Conservation (phyloP, 1,140 invertebrate species). For the Drosophila rufa region DNA sequence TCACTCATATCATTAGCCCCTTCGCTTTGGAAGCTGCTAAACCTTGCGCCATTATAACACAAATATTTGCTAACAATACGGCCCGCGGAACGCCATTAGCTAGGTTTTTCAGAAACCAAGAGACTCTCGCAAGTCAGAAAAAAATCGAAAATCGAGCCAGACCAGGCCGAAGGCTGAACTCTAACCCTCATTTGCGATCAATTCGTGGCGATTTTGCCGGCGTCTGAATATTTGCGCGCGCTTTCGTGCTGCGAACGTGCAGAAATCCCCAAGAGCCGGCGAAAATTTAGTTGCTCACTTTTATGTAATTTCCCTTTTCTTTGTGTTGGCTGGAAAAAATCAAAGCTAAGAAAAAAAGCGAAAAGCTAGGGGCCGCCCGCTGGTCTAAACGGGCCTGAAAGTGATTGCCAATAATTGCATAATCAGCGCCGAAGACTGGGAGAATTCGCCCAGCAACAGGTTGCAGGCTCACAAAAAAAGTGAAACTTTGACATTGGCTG, state of each 20-base stretch:
- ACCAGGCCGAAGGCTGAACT: conserved; percentile 59
- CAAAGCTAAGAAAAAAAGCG: conserved; percentile 9
- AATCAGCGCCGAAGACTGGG: conserved; percentile 54
- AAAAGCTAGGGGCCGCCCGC: conserved; percentile 62
- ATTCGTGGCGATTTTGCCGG: conserved; percentile 79
- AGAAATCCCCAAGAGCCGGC: conserved; percentile 59
- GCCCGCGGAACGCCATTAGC: conserved; percentile 74
- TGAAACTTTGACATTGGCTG: conserved; percentile 78
- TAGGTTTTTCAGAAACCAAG: conserved; percentile 2
- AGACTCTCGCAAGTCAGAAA: background rate
- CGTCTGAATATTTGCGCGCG: conserved; percentile 71
- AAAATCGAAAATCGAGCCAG: conserved; percentile 22
- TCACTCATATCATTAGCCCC: conserved; percentile 77
- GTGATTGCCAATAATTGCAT: conserved; percentile 83
- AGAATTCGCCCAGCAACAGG: conserved; percentile 69
- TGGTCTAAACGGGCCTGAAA: conserved; percentile 80
- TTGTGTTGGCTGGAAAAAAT: conserved; percentile 42
- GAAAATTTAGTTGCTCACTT: conserved; percentile 83
- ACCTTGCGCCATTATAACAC: conserved; percentile 81
- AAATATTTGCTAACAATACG: conserved; percentile 83
- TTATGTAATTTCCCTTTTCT: conserved; percentile 84
- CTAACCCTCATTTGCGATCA: conserved; percentile 83
- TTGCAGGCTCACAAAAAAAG: conserved; percentile 68
- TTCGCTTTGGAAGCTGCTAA: conserved; percentile 51
- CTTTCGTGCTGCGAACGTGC: conserved; percentile 75